Conservation (phyloP, 2,113 vertebrate genomes). For the Megaceryle maxima region DNA sequence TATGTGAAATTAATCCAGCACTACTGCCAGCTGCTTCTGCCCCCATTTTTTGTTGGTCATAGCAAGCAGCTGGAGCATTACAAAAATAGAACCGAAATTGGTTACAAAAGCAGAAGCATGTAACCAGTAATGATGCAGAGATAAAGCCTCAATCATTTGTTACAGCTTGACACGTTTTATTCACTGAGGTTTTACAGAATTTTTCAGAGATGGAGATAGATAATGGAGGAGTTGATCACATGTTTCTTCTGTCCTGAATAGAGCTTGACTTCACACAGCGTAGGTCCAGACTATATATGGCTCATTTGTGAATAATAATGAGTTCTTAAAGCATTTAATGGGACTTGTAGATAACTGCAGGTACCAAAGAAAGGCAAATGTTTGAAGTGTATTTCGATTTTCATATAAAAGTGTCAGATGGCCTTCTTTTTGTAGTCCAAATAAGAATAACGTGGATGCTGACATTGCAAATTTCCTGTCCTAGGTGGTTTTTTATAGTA, state of each 20-base stretch:
- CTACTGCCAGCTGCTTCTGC: not conserved
- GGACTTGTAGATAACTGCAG: not conserved
- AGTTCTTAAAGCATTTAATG: not conserved
- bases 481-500: not conserved
- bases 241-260: not conserved
- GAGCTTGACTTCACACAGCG: not conserved
- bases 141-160: not conserved
- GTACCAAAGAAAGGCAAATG: not conserved
- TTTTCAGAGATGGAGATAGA: not conserved
- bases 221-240: not conserved
- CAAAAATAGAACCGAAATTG: not conserved
- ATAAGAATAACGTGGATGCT: not conserved
- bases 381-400: not conserved
- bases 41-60: not conserved
- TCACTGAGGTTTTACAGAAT: not conserved
- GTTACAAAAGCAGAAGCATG: not conserved
- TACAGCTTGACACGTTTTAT: not conserved
- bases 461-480: not conserved
- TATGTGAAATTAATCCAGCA: not conserved
- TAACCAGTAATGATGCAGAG: not conserved
- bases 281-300: not conserved
- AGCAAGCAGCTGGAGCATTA: not conserved
- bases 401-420: not conserved
- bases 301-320: not conserved
- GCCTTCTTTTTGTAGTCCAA: not conserved